phyloP scores from a whole-genome alignment of 1,140 invertebrate genomes.

The Pachyrhynchus sulphureomaculatus region DNA sequence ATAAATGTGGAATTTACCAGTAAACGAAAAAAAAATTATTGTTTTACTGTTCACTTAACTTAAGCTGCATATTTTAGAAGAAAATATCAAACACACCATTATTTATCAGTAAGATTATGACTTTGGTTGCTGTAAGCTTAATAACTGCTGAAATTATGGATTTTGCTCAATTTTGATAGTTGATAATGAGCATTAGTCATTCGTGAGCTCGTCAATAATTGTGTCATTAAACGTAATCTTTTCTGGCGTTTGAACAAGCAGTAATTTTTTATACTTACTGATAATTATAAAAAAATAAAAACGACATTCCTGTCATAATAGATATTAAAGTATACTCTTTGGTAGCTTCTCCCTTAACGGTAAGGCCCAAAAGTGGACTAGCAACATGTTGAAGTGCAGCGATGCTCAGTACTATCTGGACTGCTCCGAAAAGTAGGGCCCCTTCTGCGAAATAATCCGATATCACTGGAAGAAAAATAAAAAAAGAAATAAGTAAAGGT shows the following conservation, averaged over 20 bases:
- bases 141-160: too few species aligned
- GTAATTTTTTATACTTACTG: slow-evolving; percentile 26
- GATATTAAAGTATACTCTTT: slow-evolving; percentile 35
- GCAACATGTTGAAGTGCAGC: slow-evolving; percentile 39
- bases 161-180: too few species aligned
- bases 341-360: slow-evolving; percentile 37
- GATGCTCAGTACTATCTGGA: slow-evolving; percentile 41
- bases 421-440: slow-evolving; percentile 40
- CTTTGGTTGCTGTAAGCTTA: too few species aligned
- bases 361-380: slow-evolving; percentile 34
- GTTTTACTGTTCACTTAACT: too few species aligned
- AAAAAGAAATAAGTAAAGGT: not conserved
- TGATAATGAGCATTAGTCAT: too few species aligned
- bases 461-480: slow-evolving; percentile 38
- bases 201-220: not conserved
- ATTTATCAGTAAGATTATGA: too few species aligned
- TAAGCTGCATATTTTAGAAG: too few species aligned
- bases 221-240: not conserved
- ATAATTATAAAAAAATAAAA: slow-evolving; percentile 35
- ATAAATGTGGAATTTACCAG: too few species aligned
- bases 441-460: slow-evolving; percentile 34
- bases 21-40: too few species aligned
- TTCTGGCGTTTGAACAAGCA: not conserved
- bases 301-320: slow-evolving; percentile 29
- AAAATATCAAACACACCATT: too few species aligned